phyloP scores from a whole-genome alignment of 2,113 vertebrate species.

The western clawed frog (Xenopus tropicalis) region DNA sequence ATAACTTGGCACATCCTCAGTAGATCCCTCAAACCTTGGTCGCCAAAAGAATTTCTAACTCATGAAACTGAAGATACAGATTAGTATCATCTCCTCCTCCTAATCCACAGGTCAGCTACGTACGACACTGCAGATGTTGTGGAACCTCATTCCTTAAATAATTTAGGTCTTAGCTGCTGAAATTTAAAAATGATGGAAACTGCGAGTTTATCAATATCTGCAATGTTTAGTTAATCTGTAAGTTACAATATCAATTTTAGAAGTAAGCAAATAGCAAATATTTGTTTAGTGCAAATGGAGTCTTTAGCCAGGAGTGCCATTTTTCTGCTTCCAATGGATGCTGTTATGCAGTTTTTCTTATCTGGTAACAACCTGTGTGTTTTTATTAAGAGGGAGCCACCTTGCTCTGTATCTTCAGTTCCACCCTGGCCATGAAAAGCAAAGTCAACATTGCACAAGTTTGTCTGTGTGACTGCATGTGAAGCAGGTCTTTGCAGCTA shows the following conservation, averaged over 20 bases:
- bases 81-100: background rate
- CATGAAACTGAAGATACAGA: background rate
- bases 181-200: too few species aligned
- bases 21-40: background rate
- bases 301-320: background rate
- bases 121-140: background rate
- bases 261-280: background rate
- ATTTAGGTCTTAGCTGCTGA: background rate
- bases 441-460: too few species aligned
- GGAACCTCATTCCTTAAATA: background rate
- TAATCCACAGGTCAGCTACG: background rate
- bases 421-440: background rate
- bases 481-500: too few species aligned
- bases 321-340: background rate
- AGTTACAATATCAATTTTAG: background rate
- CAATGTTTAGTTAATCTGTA: background rate
- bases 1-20: background rate
- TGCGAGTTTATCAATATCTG: too few species aligned
- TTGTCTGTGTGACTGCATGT: background rate
- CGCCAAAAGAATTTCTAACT: background rate
- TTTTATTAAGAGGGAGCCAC: background rate
- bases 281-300: background rate
- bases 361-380: background rate
- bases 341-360: background rate
- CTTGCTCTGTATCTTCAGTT: background rate